These are phyloP conservation scores for Ptilodon capucinus DNA, from an alignment of 2,888 invertebrate genomes.

Conservation along the genomic window DNA sequence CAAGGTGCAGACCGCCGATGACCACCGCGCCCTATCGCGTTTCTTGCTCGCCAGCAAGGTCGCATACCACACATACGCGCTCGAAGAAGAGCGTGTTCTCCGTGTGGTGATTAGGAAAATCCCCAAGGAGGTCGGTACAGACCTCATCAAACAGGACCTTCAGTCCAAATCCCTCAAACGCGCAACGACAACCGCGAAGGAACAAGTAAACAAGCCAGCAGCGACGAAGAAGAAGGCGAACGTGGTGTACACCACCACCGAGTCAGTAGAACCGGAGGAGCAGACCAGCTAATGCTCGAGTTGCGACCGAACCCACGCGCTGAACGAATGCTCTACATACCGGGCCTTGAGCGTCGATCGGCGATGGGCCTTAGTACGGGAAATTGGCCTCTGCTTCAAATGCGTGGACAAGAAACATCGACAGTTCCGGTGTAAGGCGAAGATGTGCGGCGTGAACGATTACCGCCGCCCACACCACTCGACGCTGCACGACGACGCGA, in stretches of 20 bases:
- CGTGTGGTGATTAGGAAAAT: too few relatives aligned
- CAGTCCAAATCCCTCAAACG: too few relatives aligned
- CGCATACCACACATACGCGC: not conserved
- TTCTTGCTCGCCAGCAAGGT: not conserved
- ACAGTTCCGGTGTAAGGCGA: not conserved
- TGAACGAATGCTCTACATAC: too few relatives aligned
- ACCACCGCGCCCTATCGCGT: not conserved
- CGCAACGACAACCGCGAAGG: not conserved
- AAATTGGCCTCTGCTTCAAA: too few relatives aligned
- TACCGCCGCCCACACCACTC: not conserved
- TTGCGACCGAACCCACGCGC: too few relatives aligned
- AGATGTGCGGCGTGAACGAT: not conserved
- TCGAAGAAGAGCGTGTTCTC: too few relatives aligned
- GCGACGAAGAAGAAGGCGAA: not conserved
- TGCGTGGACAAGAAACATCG: not conserved
- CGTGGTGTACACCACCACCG: not conserved
- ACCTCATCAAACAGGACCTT: too few relatives aligned
- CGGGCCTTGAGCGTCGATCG: too few relatives aligned
- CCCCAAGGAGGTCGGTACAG: too few relatives aligned
- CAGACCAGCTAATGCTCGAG: too few relatives aligned
- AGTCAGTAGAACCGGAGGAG: too few relatives aligned
- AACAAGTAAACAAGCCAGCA: not conserved
- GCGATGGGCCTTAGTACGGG: too few relatives aligned
- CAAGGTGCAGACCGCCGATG: not conserved
- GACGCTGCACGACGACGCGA: not conserved